Evolutionary conservation across 2,888 invertebrate genomes (phyloP), one percentile per base, ranked within the genome.

Genomic region (Galerucella nymphaeae): DNA sequence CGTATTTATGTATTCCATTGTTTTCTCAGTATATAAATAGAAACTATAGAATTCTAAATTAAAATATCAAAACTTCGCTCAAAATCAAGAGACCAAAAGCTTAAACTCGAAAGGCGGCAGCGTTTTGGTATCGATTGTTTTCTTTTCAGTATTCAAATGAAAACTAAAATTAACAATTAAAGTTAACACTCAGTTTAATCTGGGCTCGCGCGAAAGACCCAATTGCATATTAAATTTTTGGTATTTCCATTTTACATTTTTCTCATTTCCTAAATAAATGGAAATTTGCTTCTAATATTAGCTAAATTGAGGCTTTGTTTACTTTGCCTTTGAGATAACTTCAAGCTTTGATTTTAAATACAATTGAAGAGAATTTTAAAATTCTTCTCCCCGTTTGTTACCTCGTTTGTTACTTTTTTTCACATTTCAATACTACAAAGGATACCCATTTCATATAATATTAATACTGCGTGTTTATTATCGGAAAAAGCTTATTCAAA

Each of bases 111-210:
- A 53, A 53, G 16, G 61, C 61, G 42, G 42, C 18, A 67, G 61
- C 45, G 55, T 65, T 71, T 66, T 14, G 62, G 59, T 63, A 79
- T 81, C 75, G 78, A 78, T 76, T 78, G 78, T 80, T 80, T 80
- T 81, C 77, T 76, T 79, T 80, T 75, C 72, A 63, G 66, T 66
- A 76, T 73, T 77, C 70, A 71, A 78, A 78, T 76, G 73, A 75
- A 77, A 76, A 78, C 69, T 76, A 78, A 76, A 80, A 80, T 79
- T 79, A 80, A 79, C 80, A 80, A 79, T 79, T 77, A 76, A 70
- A 78, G 76, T 77, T 78, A 80, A 79, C 63, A 69, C 53, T 69
- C 69, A 69, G 62, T 69, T 68, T 62, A 69, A 78, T 77, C 75
- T 76, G 75, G 78, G 75, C 75, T 74, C 69, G 62, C 74, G 77